Base-by-base conservation (phyloP, 30 jellyfish, hydroid and myxozoan species). In the Phacellophora camtschatica region DNA sequence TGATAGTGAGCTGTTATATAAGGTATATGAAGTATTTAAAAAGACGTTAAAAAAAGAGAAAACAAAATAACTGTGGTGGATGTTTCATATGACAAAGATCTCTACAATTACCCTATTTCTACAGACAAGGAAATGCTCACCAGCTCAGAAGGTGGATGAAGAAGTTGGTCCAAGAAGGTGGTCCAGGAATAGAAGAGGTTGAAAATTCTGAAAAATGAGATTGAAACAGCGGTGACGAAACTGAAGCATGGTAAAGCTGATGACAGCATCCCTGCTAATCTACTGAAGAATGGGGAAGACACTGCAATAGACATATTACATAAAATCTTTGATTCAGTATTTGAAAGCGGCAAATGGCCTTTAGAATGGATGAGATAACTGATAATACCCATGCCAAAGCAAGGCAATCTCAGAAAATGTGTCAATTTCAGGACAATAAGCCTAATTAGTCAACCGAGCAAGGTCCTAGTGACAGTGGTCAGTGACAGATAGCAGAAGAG, bases 221-320 rank as follows among this genome's bases (percentile, higher is more conserved):
- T 80, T 23, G 88, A 43, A 31, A 81, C 37, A 35, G 92, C 92
- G 15, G 88, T 46, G 48, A 45, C 59, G 46, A 10, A 35, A 10
- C 28, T 68, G 50, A 80, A 80, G 89, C 10, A 51, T 45, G 92
- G 92, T 11, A 80, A 66, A 69, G 88, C 92, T 28, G 89, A 90
- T 23, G 92, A 66, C n/a, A n/a, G n/a, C n/a, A n/a, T n/a, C n/a
- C n/a, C n/a, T n/a, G n/a, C 76, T 31, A 90, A 80, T 25, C 84
- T 66, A 30, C 48, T 61, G 75, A 58, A 65, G 54, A 7, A 7
- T 56, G 85, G 85, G 11, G 88, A 73, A 29, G 85, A 41, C 20
- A 53, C 31, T n/a, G 29, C 73, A 35, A 61, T 77, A 20, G 88
- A 77, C n/a, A 35, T 61, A 34, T 34, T 77, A 37, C 71, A 58